Conservation (phyloP, 2,888 invertebrate species). For the Pterostichus madidus region DNA sequence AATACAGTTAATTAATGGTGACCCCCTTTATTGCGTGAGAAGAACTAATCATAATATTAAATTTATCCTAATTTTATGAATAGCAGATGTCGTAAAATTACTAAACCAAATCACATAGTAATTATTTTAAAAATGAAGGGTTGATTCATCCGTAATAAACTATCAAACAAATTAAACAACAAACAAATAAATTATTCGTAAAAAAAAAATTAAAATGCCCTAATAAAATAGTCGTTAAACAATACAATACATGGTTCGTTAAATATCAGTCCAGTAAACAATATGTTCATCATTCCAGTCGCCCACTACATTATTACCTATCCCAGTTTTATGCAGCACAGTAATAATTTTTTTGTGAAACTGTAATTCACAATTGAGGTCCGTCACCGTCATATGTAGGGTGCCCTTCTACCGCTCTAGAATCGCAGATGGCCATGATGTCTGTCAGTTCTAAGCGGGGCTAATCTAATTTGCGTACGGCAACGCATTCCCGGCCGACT, state of each 20-base stretch:
- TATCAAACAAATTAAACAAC: slow-evolving; percentile 23
- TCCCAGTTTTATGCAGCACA: background rate
- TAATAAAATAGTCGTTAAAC: slow-evolving; percentile 12
- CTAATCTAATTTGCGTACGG: slow-evolving; percentile 39
- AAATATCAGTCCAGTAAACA: background rate
- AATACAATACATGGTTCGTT: slow-evolving; percentile 9
- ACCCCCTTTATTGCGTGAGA: background rate
- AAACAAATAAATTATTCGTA: slow-evolving; percentile 4
- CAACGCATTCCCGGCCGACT: background rate
- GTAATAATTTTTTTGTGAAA: background rate
- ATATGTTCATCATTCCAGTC: slow-evolving; percentile 7
- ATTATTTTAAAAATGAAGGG: background rate
- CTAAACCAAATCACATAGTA: background rate
- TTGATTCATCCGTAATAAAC: background rate
- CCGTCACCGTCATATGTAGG: slow-evolving; percentile 9
- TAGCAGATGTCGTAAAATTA: slow-evolving; percentile 6
- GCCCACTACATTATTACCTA: background rate
- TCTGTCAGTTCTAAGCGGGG: slow-evolving; percentile 26
- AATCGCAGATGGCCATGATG: slow-evolving; percentile 37
- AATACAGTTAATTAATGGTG: too few relatives aligned
- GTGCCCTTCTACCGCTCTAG: background rate
- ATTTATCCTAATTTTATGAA: background rate
- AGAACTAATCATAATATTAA: slow-evolving; percentile 6
- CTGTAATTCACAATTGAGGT: background rate
- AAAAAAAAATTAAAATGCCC: background rate